Evolutionary conservation across 2,797 vertebrate genomes (phyloP), one percentile per base, ranked within the genome.

Genomic region (Hypotaenidia okinawae): DNA sequence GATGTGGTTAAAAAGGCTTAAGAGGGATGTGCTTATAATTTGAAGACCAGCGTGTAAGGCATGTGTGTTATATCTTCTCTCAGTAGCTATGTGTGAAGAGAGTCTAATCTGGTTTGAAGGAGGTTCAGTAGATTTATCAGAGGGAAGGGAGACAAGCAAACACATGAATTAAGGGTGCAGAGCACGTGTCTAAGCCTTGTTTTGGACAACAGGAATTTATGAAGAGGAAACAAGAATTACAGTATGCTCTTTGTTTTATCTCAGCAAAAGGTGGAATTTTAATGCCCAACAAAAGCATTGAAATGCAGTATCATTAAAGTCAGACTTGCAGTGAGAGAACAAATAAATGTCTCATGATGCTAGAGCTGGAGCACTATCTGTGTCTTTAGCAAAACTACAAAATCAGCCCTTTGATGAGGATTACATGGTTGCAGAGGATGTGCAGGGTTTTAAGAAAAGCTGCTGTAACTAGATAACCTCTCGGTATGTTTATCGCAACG

Each of bases 361-460:
- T 87, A 47, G n/a, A 85, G 28, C 27, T 85, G 49, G 90, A 77
- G 9, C 5, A 11, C 10, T 74, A 3, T 33, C 10, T 0, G 0
- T 52, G 13, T 68, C 47, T 84, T 84, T 10, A 70, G 43, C 18
- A 84, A 79, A 93, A 54, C 10, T 22, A 9, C 54, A 57, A 81
- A 86, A 59, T 74, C 51, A 87, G 11, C 33, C 30, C 9, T 89
- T 85, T 9, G 7, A 0, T 84, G 63, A 23, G 28, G 76, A 62
- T 86, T 93, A 59, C 7, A 3, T 57, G 45, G 28, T 74, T 92
- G 25, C 73, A 79, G 58, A 77, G 66, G 22, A 35, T 66, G 17
- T 69, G 30, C 41, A 85, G 52, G 28, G 27, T 54, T 93, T 94
- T 81, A 57, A 82, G 75, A 84, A 92, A 88, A 93, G 64, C 84